These are phyloP conservation scores for Drosophila helvetica DNA, from an alignment of 2,888 invertebrate genomes.

Conservation along the genomic window DNA sequence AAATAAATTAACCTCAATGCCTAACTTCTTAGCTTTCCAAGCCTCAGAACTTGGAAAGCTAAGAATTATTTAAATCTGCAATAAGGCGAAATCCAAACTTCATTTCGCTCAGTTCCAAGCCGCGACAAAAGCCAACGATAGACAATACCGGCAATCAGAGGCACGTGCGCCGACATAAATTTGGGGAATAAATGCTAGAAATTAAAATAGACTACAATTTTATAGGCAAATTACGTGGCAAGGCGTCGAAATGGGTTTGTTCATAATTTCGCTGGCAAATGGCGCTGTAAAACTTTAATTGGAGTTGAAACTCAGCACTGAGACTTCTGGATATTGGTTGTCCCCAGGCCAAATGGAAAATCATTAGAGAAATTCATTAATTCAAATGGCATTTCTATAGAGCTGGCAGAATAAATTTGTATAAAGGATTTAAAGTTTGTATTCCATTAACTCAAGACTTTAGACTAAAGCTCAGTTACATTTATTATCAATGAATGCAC, in stretches of 20 bases:
- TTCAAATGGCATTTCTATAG: too few species aligned
- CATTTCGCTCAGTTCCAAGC: neutral
- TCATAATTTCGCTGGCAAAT: conserved; percentile 35
- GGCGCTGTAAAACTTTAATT: conserved; percentile 42
- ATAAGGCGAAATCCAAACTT: too few species aligned
- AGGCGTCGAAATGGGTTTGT: conserved; percentile 39
- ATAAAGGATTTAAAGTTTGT: too few species aligned
- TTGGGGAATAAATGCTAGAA: conserved; percentile 42
- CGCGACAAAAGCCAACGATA: conserved; percentile 2
- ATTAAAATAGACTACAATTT: conserved; percentile 51
- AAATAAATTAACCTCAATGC: too few species aligned
- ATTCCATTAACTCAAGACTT: too few species aligned
- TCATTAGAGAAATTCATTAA: neutral
- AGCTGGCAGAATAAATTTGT: too few species aligned
- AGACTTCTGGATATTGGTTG: neutral
- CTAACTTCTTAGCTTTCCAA: neutral
- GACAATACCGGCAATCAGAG: conserved; percentile 54
- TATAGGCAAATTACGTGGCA: conserved; percentile 57
- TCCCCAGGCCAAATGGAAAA: neutral
- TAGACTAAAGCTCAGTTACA: conserved; percentile 18
- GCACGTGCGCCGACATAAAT: too few species aligned
- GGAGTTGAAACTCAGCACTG: conserved; percentile 4
- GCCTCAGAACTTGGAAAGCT: too few species aligned
- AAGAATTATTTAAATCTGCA: neutral
- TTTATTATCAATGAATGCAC: conserved; percentile 35